Evolutionary conservation across 92 coral and sea anemone species (phyloP), one percentile per base, ranked within the genome.

Genomic region (Bergia sp.): DNA sequence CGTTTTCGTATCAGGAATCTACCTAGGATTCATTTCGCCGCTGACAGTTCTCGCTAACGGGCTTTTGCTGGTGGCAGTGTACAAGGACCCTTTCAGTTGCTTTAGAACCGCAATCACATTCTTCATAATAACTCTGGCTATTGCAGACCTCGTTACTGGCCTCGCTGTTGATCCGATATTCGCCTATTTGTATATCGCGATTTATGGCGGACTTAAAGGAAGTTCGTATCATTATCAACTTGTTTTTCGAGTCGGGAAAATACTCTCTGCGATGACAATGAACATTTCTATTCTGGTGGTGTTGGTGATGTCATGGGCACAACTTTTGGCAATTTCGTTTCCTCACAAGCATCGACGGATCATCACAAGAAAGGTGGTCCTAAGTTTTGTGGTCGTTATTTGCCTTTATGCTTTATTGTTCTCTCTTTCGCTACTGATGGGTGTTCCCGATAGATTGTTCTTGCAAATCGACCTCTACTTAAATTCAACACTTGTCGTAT

Each of bases 301-400:
- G 67, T 66, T 94, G 82, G 91, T 80, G 37, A 65, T 94, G n/a
- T 94, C 97, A 0, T 94, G 97, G 97, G 89, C 92, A 2, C 96
- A 94, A 77, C 89, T 94, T 4, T 42, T 92, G 2, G 97, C 97
- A 0, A 89, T 94, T 65, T 79, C 92, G 11, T 92, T 82, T 50
- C 97, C 97, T 11, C 94, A 92, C 76, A 88, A 90, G 43, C 95
- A 94, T 29, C 91, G 91, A 76, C 89, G 50, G 42, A 37, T 92
- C 9, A 80, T 94, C 13, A 94, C 95, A 3, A 78, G 85, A 1
- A 86, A 74, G 43, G 74, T 91, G 43, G 92, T 93, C 0, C 12
- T 81, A 5, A n/a, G 21, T 58, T 89, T 94, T 36, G 89, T 92
- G 0, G 84, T 73, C 7, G 89, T 53, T 16, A 91, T 89, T 21